A percentile compares a stretch with the other conserved stretches of the same genome.
phyloP scores from a whole-genome alignment of 2,888 invertebrate species.

The Ypsolopha sequella region DNA sequence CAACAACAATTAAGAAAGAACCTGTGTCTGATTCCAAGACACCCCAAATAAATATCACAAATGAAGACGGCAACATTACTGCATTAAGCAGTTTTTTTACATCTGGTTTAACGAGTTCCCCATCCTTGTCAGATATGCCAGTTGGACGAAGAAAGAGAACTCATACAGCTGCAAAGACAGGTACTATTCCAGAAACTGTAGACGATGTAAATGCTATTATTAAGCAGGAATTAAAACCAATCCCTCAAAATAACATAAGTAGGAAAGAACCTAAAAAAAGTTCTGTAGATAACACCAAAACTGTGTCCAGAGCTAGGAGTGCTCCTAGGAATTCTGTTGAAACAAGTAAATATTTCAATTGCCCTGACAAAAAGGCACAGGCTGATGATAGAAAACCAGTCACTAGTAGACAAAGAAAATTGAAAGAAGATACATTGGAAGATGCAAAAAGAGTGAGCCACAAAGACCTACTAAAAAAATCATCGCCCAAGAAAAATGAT shows the following conservation, averaged over 20 bases:
- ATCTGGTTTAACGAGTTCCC: too few relatives aligned
- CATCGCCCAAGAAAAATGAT: constrained; percentile 36
- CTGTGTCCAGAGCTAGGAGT: constrained; percentile 39
- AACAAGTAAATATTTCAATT: constrained; percentile 47
- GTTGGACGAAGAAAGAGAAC: too few relatives aligned
- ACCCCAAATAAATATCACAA: constrained; percentile 7
- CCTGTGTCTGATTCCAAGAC: constrained; percentile 8
- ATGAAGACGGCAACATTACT: neutral
- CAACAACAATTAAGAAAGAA: constrained; percentile 2
- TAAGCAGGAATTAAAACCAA: too few relatives aligned
- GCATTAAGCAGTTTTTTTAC: constrained; percentile 8
- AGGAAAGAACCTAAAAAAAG: neutral
- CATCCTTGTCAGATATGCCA: too few relatives aligned
- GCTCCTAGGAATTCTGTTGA: constrained; percentile 26
- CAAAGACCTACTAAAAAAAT: constrained; percentile 34
- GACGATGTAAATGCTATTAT: too few relatives aligned
- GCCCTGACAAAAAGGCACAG: constrained; percentile 10
- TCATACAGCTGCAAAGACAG: too few relatives aligned
- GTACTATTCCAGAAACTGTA: too few relatives aligned
- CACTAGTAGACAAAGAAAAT: constrained; percentile 17
- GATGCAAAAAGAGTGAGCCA: constrained; percentile 47
- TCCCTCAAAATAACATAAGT: too few relatives aligned
- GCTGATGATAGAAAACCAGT: constrained; percentile 17
- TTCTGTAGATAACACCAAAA: neutral
- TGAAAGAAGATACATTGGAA: constrained; percentile 17